These are phyloP conservation scores for Sylvia borin DNA, from an alignment of 2,797 vertebrate genomes.

Conservation along the genomic window DNA sequence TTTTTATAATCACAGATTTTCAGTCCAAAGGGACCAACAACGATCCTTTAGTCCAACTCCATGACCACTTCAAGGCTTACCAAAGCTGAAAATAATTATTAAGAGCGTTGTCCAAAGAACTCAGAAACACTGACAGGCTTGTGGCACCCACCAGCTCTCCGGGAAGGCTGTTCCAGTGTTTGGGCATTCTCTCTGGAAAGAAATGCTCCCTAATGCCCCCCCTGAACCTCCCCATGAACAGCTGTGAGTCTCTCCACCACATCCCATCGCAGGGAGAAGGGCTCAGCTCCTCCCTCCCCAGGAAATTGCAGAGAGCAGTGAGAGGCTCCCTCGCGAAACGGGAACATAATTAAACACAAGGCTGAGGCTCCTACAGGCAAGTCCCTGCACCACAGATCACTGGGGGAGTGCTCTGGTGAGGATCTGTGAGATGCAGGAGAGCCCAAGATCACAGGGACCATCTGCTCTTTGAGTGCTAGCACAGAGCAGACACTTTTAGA, in stretches of 20 bases:
- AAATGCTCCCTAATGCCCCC: neutral
- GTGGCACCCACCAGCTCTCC: neutral
- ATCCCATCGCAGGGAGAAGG: neutral
- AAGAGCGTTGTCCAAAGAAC: neutral
- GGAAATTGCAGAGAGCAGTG: neutral
- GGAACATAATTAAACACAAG: neutral
- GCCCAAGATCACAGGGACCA: neutral
- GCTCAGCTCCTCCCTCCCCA: neutral
- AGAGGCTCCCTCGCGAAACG: neutral
- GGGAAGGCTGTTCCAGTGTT: neutral
- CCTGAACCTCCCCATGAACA: accelerated
- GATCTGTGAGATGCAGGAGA: neutral
- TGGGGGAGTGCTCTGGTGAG: neutral
- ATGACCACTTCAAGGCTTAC: neutral
- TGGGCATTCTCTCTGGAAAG: neutral
- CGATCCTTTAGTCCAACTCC: neutral
- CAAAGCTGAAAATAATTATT: neutral
- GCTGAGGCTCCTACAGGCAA: neutral
- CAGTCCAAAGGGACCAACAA: neutral
- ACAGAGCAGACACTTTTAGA: neutral
- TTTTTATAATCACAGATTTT: neutral
- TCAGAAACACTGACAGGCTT: neutral
- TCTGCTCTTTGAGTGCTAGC: neutral
- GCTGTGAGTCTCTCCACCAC: neutral
- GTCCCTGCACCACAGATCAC: neutral